A percentile compares a stretch with the other conserved stretches of the same genome.
phyloP scores from a whole-genome alignment of 2,888 invertebrate genomes.

The Eupithecia insigniata region DNA sequence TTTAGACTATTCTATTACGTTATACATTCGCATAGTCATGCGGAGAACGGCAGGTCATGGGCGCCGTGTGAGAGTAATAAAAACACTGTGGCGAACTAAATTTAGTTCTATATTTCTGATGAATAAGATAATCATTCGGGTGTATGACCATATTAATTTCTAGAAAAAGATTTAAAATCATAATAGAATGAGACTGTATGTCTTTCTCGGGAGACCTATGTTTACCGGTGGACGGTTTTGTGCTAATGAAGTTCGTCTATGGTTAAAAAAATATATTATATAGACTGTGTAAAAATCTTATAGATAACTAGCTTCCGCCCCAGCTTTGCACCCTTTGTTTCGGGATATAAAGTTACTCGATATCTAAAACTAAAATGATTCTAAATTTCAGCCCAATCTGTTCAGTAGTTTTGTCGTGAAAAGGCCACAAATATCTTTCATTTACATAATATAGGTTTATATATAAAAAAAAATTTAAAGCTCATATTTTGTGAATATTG shows the following conservation, averaged over 20 bases:
- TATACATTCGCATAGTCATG: conserved; percentile 67
- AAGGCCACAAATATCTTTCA: too few species aligned
- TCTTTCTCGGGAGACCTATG: neutral
- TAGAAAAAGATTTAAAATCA: neutral
- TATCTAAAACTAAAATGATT: neutral
- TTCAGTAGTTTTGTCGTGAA: neutral
- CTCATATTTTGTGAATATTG: too few species aligned
- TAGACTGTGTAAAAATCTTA: neutral
- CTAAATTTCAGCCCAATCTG: neutral
- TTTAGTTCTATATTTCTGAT: neutral
- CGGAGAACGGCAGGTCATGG: conserved; percentile 54
- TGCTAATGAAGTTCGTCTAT: neutral
- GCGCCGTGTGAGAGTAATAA: conserved; percentile 17
- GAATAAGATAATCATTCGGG: neutral
- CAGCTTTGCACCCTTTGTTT: neutral
- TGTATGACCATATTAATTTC: neutral
- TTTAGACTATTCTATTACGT: conserved; percentile 70
- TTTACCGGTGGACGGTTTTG: neutral
- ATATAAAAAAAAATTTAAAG: too few species aligned
- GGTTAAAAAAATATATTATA: neutral
- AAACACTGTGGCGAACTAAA: conserved; percentile 39
- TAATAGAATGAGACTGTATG: neutral
- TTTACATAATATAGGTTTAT: too few species aligned
- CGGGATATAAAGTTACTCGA: neutral
- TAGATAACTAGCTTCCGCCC: neutral